A percentile compares a stretch with the other conserved stretches of the same genome.
Evolutionary conservation across 2,888 invertebrate genomes (phyloP).

Genomic region (Galeruca laticollis): DNA sequence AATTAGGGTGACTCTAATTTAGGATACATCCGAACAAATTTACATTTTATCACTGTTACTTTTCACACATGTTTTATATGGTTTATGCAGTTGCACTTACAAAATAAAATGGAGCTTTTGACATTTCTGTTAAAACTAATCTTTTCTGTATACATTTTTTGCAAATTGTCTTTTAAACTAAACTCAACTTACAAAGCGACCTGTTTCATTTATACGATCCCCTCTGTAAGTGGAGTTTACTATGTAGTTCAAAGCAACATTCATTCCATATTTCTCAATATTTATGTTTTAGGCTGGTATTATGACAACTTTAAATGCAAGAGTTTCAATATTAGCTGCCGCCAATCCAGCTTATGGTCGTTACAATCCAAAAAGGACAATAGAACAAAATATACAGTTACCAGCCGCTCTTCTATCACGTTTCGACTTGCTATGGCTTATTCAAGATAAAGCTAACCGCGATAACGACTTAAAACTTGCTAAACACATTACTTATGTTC

Average conservation of each 20-base stretch:
- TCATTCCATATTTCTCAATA: too few species aligned
- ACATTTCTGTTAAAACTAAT: neutral
- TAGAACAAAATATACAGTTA: constrained; percentile 97
- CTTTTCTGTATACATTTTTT: neutral
- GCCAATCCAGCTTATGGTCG: constrained; percentile 99
- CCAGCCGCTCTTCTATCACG: constrained; percentile 97
- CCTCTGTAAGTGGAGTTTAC: too few species aligned
- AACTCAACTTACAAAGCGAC: too few species aligned
- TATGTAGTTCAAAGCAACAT: too few species aligned
- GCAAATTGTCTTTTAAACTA: neutral
- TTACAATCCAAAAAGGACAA: constrained; percentile 93
- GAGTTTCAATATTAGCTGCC: constrained; percentile 97
- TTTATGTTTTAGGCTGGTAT: constrained; percentile 85
- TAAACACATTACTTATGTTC: constrained; percentile 97
- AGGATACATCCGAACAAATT: too few species aligned
- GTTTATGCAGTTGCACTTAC: too few species aligned
- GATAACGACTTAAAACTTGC: constrained; percentile 86
- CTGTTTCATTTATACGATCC: neutral
- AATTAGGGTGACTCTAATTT: neutral
- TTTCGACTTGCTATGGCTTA: constrained; percentile 96
- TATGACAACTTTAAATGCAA: constrained; percentile 97
- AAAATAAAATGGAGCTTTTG: too few species aligned
- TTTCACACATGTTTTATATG: too few species aligned
- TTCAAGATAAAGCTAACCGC: constrained; percentile 83
- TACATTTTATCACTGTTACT: too few species aligned